Conservation (phyloP, 2,888 invertebrate species). For the Ochropleura plecta region DNA sequence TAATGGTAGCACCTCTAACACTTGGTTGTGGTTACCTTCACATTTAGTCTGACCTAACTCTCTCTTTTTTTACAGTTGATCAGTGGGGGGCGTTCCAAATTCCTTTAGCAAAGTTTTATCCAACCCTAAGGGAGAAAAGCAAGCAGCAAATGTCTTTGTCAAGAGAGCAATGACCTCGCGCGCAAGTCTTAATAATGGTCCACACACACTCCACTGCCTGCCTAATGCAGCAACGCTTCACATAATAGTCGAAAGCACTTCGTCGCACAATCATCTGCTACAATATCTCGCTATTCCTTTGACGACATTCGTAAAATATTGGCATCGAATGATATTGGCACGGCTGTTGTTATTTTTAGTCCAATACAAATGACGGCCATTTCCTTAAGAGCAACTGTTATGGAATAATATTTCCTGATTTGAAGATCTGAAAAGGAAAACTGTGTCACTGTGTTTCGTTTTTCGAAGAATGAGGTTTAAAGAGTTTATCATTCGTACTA, state of each 20-base stretch:
- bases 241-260: slow-evolving; percentile 78
- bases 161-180: slow-evolving; percentile 34
- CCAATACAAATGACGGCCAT: slow-evolving; percentile 39
- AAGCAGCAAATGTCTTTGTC: slow-evolving; percentile 6
- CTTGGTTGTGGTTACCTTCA: too few species aligned
- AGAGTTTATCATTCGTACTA: neutral
- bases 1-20: too few species aligned
- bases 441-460: neutral
- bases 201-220: slow-evolving; percentile 73
- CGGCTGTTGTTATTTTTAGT: slow-evolving; percentile 28
- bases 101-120: neutral
- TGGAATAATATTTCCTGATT: slow-evolving; percentile 46
- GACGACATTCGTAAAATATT: slow-evolving; percentile 52
- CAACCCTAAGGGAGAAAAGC: neutral
- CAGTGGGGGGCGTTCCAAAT: neutral
- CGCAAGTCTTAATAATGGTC: slow-evolving; percentile 70
- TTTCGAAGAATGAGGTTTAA: slow-evolving; percentile 16
- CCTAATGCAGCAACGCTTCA: slow-evolving; percentile 76
- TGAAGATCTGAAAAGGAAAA: slow-evolving; percentile 22
- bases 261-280: slow-evolving; percentile 67
- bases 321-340: slow-evolving; percentile 33
- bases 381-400: slow-evolving; percentile 27
- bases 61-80: neutral
- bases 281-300: slow-evolving; percentile 53
- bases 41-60: neutral